Conservation (phyloP, 2,797 vertebrate genomes). For the Pampus argenteus region DNA sequence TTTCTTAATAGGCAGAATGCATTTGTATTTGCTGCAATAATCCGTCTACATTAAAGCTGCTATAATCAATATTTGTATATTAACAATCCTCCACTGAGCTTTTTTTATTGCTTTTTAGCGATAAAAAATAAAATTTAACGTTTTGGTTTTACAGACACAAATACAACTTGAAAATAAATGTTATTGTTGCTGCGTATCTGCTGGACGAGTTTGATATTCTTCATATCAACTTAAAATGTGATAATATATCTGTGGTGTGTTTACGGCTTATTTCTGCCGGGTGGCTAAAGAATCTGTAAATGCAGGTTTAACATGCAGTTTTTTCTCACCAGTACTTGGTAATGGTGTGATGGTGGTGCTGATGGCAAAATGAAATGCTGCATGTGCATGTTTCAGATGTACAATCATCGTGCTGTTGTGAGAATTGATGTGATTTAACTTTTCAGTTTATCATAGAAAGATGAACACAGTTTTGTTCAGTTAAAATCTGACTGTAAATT, state of each 20-base stretch:
- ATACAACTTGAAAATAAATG: background rate
- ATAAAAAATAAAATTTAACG: no score
- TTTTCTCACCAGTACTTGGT: background rate
- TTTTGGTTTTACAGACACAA: background rate
- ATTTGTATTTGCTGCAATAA: background rate
- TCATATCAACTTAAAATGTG: background rate
- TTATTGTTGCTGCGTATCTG: background rate
- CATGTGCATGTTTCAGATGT: background rate
- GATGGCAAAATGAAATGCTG: background rate
- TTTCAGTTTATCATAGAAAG: background rate
- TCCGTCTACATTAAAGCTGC: background rate
- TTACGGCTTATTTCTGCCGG: background rate
- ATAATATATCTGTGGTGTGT: background rate
- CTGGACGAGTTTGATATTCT: background rate
- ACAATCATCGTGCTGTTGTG: background rate
- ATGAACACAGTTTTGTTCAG: background rate
- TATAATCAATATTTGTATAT: background rate
- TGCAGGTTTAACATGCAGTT: background rate
- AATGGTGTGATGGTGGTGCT: background rate
- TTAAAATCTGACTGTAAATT: background rate
- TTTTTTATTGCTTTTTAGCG: background rate
- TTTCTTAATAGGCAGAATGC: background rate
- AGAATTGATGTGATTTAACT: background rate
- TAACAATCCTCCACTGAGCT: background rate
- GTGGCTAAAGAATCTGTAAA: background rate